Evolutionary conservation across 2,888 invertebrate genomes (phyloP).

Genomic region (Noctuana brunneofusca): DNA sequence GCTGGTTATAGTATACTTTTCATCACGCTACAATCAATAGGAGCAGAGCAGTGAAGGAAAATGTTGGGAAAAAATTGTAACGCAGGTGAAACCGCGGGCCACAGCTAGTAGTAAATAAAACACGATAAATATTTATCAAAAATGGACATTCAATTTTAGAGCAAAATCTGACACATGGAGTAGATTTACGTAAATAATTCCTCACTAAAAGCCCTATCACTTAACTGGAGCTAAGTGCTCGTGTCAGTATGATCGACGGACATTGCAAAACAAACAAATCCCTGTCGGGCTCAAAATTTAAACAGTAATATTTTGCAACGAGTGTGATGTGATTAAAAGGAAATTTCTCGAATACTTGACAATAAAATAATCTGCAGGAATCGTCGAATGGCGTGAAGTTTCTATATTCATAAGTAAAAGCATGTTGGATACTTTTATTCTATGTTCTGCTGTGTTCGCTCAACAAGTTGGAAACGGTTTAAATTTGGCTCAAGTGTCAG

Average conservation of each 20-base stretch:
- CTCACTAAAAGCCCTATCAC: conserved; percentile 19
- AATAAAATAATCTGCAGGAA: conserved; percentile 1
- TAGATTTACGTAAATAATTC: neutral
- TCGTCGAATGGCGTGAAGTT: conserved; percentile 8
- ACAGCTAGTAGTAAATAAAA: no score
- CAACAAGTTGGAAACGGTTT: conserved; percentile 32
- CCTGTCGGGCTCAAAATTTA: conserved; percentile 15
- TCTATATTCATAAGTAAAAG: conserved; percentile 25
- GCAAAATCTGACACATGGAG: neutral
- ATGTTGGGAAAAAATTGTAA: no score
- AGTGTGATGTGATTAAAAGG: conserved; percentile 5
- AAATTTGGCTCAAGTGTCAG: conserved; percentile 27
- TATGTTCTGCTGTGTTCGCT: conserved; percentile 10
- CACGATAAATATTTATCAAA: no score
- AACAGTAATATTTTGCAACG: neutral
- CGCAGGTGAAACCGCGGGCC: no score
- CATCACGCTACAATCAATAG: no score
- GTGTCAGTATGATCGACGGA: conserved; percentile 25
- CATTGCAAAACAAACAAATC: conserved; percentile 19
- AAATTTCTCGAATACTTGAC: neutral
- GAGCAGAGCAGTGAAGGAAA: no score
- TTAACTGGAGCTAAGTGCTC: conserved; percentile 17
- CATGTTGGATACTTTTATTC: neutral
- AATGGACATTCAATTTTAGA: no score
- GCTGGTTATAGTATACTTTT: no score